These are phyloP conservation scores for Takifugu bimaculatus DNA, from an alignment of 2,113 vertebrate genomes.

Conservation along the genomic window DNA sequence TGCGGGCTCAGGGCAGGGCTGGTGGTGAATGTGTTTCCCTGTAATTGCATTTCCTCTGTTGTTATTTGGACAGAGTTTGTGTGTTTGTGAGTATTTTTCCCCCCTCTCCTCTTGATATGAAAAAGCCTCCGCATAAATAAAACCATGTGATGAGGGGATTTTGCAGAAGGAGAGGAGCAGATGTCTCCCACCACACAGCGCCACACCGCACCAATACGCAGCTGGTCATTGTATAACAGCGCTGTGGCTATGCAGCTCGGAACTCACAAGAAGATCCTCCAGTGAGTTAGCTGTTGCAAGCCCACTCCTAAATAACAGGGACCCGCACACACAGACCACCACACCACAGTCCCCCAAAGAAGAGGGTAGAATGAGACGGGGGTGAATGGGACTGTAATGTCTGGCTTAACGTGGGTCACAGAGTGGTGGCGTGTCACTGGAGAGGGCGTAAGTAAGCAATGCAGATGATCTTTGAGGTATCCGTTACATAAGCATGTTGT, in stretches of 20 bases:
- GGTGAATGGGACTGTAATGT: constrained; percentile 27
- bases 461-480: constrained; percentile 17
- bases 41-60: constrained; percentile 74
- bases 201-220: constrained; percentile 45
- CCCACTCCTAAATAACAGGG: constrained; percentile 49
- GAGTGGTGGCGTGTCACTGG: constrained; percentile 27
- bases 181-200: constrained; percentile 63
- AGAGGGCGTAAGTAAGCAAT: constrained; percentile 26
- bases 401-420: constrained; percentile 45
- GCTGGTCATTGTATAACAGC: constrained; percentile 68
- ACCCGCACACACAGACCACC: constrained; percentile 40
- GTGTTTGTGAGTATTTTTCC: constrained; percentile 45
- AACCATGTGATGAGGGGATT: constrained; percentile 74
- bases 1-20: constrained; percentile 49
- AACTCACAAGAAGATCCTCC: constrained; percentile 42
- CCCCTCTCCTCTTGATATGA: constrained; percentile 51
- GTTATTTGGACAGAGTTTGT: constrained; percentile 69
- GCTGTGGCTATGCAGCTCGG: constrained; percentile 32
- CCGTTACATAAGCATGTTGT: constrained; percentile 39
- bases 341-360: constrained; percentile 27
- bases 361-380: constrained; percentile 23
- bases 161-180: constrained; percentile 63
- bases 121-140: constrained; percentile 69
- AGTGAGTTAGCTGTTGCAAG: constrained; percentile 38
- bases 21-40: constrained; percentile 64